phyloP scores from a whole-genome alignment of 2,113 vertebrate species.

The Alectura lathami region DNA sequence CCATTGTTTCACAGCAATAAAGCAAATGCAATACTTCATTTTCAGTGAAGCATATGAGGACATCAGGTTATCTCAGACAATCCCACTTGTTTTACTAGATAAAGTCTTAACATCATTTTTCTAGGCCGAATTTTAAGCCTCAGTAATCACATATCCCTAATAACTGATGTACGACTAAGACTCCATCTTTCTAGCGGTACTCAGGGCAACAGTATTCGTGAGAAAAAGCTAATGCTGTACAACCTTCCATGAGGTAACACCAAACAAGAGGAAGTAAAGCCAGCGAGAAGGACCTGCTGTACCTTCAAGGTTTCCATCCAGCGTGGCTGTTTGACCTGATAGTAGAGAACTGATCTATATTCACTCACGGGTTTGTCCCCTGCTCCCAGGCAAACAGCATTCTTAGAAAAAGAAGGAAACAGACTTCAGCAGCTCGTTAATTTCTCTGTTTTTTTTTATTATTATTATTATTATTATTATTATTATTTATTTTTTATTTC shows the following conservation, averaged over 20 bases:
- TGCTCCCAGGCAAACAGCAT: constrained; percentile 92
- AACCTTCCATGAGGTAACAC: background rate
- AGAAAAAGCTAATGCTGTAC: background rate
- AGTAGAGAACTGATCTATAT: constrained; percentile 94
- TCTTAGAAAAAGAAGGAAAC: constrained; percentile 51
- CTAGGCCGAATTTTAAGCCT: constrained; percentile 29
- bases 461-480: too few relatives aligned
- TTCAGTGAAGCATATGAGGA: background rate
- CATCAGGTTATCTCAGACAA: background rate
- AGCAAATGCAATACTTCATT: background rate
- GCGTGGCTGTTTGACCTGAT: constrained; percentile 95
- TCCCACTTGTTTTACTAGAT: background rate
- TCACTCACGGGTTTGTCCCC: constrained; percentile 90
- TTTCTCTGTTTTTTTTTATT: too few relatives aligned
- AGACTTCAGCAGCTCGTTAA: accelerated
- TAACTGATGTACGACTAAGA: background rate
- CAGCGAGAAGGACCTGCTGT: background rate
- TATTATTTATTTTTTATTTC: too few relatives aligned
- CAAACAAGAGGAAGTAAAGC: background rate
- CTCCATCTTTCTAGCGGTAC: background rate
- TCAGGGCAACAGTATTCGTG: background rate
- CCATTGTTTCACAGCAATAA: accelerated
- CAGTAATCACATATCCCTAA: background rate
- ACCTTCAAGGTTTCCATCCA: constrained; percentile 99
- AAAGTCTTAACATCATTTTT: background rate